Base-by-base conservation (phyloP, 1,140 invertebrate genomes). In the Cyphomyrmex costatus region DNA sequence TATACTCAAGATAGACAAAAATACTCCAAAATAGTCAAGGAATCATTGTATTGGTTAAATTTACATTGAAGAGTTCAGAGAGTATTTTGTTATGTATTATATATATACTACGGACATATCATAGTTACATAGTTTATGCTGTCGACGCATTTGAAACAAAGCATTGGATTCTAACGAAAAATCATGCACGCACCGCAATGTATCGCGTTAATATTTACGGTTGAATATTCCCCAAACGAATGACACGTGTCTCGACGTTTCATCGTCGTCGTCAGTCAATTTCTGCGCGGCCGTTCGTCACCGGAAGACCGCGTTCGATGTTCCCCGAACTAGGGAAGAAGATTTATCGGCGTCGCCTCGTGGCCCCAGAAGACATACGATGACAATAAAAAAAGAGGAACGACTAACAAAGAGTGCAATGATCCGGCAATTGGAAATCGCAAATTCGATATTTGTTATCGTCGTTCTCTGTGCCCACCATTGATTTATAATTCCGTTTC, bases 331-430 rank as follows among this genome's bases (percentile, higher is more conserved):
- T 70, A 88, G 73, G 53, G 33, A 27, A 76, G 56, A 14, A n/a
- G 85, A 89, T 89, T 66, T 86, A 89, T 86, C 66, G 70, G 36
- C 19, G 79, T 86, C 76, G 65, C 78, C 65, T 68, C 58, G 68
- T 24, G 24, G 70, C 46, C 16, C 71, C 76, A 66, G 53, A 83
- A 73, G 79, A 73, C 68, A 68, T 46, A 60, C 12, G 24, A 21
- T 46, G 33, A 73, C 60, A 51, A 80, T 58, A 78, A 77, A 63
- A 56, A 65, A 85, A 27, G 12, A 16, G 14, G 7, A 19, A 49
- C 7, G 30, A 2, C 30, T 19, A 6, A 27, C 53, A 73, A 77
- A 42, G n/a, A 60, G 63, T 51, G 88, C 68, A 76, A 88, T 86
- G 76, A 88, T 82, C 65, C 19, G 53, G 21, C 53, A 73, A 82